phyloP scores from a whole-genome alignment of 2,888 invertebrate genomes.

The Drosophila sordidula region DNA sequence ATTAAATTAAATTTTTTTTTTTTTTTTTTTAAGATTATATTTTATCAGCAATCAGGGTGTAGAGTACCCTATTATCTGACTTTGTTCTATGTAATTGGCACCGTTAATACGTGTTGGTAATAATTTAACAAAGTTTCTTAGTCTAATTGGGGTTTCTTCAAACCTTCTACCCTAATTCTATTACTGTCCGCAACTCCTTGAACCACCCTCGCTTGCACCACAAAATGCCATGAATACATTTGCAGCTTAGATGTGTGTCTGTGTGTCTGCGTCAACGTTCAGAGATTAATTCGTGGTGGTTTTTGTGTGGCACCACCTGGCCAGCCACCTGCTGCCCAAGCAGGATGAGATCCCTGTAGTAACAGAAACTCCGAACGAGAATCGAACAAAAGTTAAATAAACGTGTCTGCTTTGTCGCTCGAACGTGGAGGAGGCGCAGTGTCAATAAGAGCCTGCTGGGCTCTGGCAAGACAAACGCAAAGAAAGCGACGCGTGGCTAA shows the following conservation, averaged over 20 bases:
- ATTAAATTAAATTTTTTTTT: too few species aligned
- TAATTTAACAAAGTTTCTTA: too few species aligned
- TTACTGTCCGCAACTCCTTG: not conserved
- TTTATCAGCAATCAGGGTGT: too few species aligned
- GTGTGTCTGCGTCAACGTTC: conserved; percentile 11
- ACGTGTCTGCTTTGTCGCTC: conserved; percentile 49
- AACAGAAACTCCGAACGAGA: conserved; percentile 14
- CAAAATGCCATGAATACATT: conserved; percentile 13
- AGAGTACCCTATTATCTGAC: too few species aligned
- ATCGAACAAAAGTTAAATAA: conserved; percentile 43
- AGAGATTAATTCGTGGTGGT: conserved; percentile 46
- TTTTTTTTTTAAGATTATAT: too few species aligned
- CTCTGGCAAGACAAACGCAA: conserved; percentile 38
- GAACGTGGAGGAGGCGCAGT: conserved; percentile 19
- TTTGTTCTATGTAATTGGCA: too few species aligned
- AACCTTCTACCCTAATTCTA: too few species aligned
- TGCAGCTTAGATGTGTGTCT: conserved; percentile 17
- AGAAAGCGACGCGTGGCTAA: conserved; percentile 27
- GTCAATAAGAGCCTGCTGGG: conserved; percentile 27
- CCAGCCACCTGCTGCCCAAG: conserved; percentile 15
- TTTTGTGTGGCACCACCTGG: conserved; percentile 13
- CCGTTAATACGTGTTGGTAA: too few species aligned
- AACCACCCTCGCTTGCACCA: conserved; percentile 24
- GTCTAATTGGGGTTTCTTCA: too few species aligned
- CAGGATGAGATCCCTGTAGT: conserved; percentile 23